Conservation (phyloP, 1,140 invertebrate genomes). For the Bombus waltoni region DNA sequence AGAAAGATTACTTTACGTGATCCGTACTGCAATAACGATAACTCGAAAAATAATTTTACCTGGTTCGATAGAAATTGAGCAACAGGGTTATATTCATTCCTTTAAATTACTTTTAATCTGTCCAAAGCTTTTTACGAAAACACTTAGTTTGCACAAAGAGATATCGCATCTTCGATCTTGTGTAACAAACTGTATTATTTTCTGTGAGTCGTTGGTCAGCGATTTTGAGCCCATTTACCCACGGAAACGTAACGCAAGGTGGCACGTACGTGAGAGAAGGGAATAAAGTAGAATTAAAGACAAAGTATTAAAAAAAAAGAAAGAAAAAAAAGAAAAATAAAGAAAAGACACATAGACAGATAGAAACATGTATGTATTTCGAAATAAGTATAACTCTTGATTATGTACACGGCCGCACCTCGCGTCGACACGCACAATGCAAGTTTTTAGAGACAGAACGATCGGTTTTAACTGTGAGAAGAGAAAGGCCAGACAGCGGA, state of each 20-base stretch:
- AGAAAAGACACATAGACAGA: constrained; percentile 34
- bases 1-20: neutral
- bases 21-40: neutral
- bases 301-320: neutral
- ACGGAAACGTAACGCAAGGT: constrained; percentile 34
- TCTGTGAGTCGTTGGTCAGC: constrained; percentile 7
- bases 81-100: neutral
- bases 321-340: constrained; percentile 24
- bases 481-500: constrained; percentile 55
- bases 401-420: constrained; percentile 79
- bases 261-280: constrained; percentile 13
- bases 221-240: constrained; percentile 39
- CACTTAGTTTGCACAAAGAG: neutral
- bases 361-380: constrained; percentile 3
- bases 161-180: neutral
- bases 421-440: constrained; percentile 76
- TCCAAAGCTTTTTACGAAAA: neutral
- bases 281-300: constrained; percentile 7
- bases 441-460: constrained; percentile 49
- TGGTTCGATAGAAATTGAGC: neutral
- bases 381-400: constrained; percentile 27
- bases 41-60: neutral
- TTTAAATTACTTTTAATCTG: neutral
- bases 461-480: constrained; percentile 47
- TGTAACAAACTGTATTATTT: neutral